Conservation (phyloP, 2,888 invertebrate species). For the Melieria crassipennis region DNA sequence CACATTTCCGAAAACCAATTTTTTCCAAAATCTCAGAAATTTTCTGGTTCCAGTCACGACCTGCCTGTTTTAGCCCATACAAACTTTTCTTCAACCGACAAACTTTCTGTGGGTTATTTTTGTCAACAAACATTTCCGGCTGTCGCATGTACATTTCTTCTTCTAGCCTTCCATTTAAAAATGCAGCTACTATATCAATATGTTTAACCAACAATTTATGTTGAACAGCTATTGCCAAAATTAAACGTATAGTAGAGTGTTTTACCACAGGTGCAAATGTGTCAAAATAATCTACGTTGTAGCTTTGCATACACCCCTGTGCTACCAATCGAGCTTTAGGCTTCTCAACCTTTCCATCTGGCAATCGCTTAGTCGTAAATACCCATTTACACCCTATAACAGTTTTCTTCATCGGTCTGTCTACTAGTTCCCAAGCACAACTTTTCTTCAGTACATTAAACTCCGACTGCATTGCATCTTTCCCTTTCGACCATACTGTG, state of each 20-base stretch:
- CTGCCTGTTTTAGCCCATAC: conserved; percentile 32
- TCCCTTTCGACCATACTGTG: conserved; percentile 12
- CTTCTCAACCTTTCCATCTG: conserved; percentile 10
- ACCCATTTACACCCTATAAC: conserved; percentile 17
- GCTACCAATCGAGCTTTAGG: conserved; percentile 20
- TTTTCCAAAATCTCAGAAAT: conserved; percentile 11
- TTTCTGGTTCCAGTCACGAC: conserved; percentile 11
- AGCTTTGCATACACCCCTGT: conserved; percentile 1
- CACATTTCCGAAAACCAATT: conserved; percentile 17
- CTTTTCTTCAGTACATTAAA: conserved; percentile 40
- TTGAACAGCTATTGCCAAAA: conserved; percentile 16
- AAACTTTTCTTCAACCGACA: conserved; percentile 23
- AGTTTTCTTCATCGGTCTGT: neutral
- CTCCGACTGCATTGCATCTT: conserved; percentile 23
- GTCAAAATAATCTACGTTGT: neutral
- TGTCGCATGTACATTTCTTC: conserved; percentile 25
- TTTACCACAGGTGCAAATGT: conserved; percentile 2
- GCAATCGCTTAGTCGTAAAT: neutral
- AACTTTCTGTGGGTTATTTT: conserved; percentile 19
- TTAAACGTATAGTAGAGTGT: conserved; percentile 11
- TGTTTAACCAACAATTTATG: conserved; percentile 22
- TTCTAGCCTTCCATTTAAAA: conserved; percentile 4
- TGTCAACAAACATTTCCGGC: conserved; percentile 35
- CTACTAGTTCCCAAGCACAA: conserved; percentile 43
- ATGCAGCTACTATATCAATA: conserved; percentile 19